Conservation (phyloP, 1,140 invertebrate species). For the Rhopalosiphum maidis region DNA sequence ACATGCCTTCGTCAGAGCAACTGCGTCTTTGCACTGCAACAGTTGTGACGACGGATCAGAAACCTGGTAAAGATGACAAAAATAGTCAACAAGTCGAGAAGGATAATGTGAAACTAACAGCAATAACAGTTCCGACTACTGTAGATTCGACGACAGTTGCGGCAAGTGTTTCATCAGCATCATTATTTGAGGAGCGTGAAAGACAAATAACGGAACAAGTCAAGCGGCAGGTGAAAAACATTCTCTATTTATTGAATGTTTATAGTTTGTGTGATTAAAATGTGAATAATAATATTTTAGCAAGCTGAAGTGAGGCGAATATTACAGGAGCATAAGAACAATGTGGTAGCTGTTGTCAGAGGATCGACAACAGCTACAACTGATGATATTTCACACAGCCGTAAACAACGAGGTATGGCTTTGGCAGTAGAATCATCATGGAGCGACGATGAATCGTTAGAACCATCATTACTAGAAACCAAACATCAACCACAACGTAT, state of each 20-base stretch:
- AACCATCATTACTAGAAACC: conserved; percentile 63
- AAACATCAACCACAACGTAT: conserved; percentile 64
- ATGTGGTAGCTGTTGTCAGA: conserved; percentile 59
- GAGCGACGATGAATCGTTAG: conserved; percentile 73
- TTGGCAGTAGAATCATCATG: conserved; percentile 75
- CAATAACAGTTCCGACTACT: conserved; percentile 54
- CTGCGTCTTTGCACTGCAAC: not conserved
- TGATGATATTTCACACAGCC: conserved; percentile 58
- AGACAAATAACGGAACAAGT: conserved; percentile 65
- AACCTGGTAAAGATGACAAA: not conserved
- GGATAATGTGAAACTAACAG: not conserved
- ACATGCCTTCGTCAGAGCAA: not conserved
- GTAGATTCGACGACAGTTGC: conserved; percentile 59
- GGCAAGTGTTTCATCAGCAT: conserved; percentile 58
- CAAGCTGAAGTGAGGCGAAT: conserved; percentile 67
- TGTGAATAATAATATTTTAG: conserved; percentile 60
- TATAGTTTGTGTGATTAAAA: not conserved
- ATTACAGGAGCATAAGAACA: conserved; percentile 62
- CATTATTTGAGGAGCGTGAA: conserved; percentile 66
- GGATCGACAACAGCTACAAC: conserved; percentile 59
- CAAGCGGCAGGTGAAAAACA: conserved; percentile 60
- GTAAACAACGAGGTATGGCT: conserved; percentile 64
- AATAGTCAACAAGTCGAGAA: not conserved
- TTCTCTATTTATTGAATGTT: not conserved
- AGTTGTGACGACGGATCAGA: not conserved